Base-by-base conservation (phyloP, 2,888 invertebrate species). In the Danaus chrysippus region DNA sequence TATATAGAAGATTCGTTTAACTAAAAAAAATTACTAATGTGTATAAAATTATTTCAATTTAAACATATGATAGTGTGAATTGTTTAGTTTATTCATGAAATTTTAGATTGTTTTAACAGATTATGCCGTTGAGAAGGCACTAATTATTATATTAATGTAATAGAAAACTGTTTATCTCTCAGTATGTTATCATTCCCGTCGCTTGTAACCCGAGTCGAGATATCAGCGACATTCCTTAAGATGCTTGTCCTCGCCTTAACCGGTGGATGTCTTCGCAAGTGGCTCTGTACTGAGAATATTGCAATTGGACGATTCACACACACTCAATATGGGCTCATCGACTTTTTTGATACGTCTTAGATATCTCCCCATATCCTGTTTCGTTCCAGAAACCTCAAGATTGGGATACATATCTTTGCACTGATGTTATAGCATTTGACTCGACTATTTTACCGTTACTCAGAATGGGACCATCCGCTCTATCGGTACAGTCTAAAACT, bases 401-500 rank as follows among this genome's bases (percentile, higher is more conserved):
- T 46, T 58, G 17, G 15, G 46, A 42, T 17, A 43, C 43, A 19
- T 43, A 56, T n/a, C 34, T 53, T 17, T 64, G 68, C 69, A 58
- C 71, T 70, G 67, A 69, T 70, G 64, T 69, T 72, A 69, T 68
- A 71, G 71, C 71, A 68, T 68, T 67, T 82, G 72, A 81, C 75
- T 76, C 73, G 74, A 73, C 74, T 74, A 69, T 67, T 69, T 75
- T 84, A 83, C 88, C 88, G 89, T 87, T 87, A 88, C 70, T 68
- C 61, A 85, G 85, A 89, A 89, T 89, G 88, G 77, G 87, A 84
- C 82, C 87, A 82, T 78, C 83, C 84, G 86, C 70, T 84, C 82
- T 84, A 84, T 83, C 79, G 82, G 79, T 79, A 81, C 78, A 77
- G 76, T 73, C 66, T 59, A 63, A 64, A 69, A 68, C 66, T 58